Base-by-base conservation (phyloP, 2,888 invertebrate species). In the Stenotaenia linearis region DNA sequence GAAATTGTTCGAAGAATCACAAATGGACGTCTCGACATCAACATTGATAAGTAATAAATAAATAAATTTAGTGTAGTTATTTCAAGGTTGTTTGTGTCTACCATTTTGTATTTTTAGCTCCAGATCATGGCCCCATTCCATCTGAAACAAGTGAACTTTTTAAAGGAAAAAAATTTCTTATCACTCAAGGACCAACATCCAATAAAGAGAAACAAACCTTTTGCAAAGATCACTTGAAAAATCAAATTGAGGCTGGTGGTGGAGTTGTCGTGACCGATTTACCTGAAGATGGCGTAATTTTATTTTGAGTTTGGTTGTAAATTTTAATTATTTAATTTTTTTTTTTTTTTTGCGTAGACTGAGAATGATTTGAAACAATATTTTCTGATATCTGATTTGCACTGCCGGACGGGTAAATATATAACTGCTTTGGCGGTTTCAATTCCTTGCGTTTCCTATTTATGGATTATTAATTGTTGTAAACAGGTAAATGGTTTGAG, bases 321-420 rank as follows among this genome's bases (percentile, higher is more conserved):
- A 23, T 69, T 32, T 78, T 1, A 28, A 15, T 12, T 6, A 28
- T 30, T 30, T 18, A 10, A 37, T 77, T 32, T 1, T 1, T 77
- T 25, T 35, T 15, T 78, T 28, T 18, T 35, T 30, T 61, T 0
- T 30, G 0, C 15, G 15, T 61, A 78, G 35, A 9, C 69, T 1
- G 30, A 61, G 6, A n/a, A 1, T 10, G 12, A 18, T 32, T 1
- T n/a, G 25, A 37, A n/a, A 4, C 23, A 79, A 3, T 74, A 74
- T 79, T 83, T 83, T 75, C 79, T 86, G 56, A 89, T 93, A 79
- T 91, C 93, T 0, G 91, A 92, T 9, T 89, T 91, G 18, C 91
- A 92, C 56, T 92, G 92, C 83, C 88, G 90, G 79, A 93, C 93
- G 0, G 90, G 91, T 10, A 93, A 93, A 84, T 92, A 91, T 85